A percentile compares a stretch with the other conserved stretches of the same genome.
phyloP scores from a whole-genome alignment of 2,888 invertebrate genomes.

The Latheticus oryzae region DNA sequence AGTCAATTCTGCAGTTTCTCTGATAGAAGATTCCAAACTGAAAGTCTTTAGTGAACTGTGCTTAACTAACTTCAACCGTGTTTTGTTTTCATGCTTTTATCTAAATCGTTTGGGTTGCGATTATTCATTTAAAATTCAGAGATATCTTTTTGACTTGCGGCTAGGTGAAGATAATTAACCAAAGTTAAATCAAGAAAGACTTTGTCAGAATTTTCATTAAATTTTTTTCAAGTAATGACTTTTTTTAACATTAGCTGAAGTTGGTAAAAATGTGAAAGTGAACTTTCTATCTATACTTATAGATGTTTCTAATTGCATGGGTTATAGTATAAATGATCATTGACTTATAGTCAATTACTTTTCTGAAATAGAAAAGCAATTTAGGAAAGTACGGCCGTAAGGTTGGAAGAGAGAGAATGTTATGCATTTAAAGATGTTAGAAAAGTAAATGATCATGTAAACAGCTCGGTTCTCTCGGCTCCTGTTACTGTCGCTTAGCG shows the following conservation, averaged over 20 bases:
- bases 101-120: constrained; percentile 49
- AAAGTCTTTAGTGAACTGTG: constrained; percentile 52
- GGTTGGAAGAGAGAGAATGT: constrained; percentile 57
- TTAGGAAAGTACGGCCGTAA: constrained; percentile 57
- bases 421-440: constrained; percentile 62
- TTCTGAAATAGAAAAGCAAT: constrained; percentile 55
- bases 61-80: constrained; percentile 52
- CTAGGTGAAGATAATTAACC: constrained; percentile 37
- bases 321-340: constrained; percentile 41
- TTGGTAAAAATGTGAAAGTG: no score
- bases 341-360: constrained; percentile 40
- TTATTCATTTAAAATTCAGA: constrained; percentile 47
- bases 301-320: constrained; percentile 30
- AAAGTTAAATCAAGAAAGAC: no score
- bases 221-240: no score
- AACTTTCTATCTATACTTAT: no score
- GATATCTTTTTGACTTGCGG: constrained; percentile 21
- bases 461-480: constrained; percentile 57
- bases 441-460: constrained; percentile 63
- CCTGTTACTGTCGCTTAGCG: constrained; percentile 52
- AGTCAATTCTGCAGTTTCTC: constrained; percentile 52
- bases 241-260: no score
- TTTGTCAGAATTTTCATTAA: no score
- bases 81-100: constrained; percentile 54
- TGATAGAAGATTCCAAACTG: constrained; percentile 50